These are phyloP conservation scores for Clarias magur DNA, from an alignment of 2,113 vertebrate species.

Conservation along the genomic window DNA sequence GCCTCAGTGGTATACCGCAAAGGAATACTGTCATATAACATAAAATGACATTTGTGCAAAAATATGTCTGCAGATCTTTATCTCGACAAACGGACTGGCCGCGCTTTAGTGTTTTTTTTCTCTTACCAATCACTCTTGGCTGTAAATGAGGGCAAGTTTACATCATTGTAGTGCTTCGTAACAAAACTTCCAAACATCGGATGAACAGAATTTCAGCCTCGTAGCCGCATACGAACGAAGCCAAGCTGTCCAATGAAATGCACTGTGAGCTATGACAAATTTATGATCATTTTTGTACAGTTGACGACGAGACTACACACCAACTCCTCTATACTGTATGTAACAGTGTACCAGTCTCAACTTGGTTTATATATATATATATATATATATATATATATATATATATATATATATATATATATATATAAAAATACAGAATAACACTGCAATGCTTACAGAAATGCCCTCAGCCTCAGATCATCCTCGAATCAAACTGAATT, in stretches of 20 bases:
- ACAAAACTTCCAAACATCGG: background rate
- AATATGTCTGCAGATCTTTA: constrained; percentile 42
- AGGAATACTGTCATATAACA: constrained; percentile 53
- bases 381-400: background rate
- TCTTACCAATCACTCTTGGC: background rate
- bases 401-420: too few species aligned
- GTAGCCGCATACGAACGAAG: constrained; percentile 25
- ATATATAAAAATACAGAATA: background rate
- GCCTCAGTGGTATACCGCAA: constrained; percentile 45
- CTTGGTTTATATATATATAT: background rate
- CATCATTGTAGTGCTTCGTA: constrained; percentile 43
- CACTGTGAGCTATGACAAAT: constrained; percentile 17
- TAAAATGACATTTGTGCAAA: constrained; percentile 51
- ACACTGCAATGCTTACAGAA: constrained; percentile 21
- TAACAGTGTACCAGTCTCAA: constrained; percentile 19
- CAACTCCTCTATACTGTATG: background rate
- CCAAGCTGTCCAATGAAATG: background rate
- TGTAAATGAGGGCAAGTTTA: constrained; percentile 1
- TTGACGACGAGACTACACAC: constrained; percentile 9
- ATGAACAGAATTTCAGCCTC: background rate
- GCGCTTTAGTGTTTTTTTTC: constrained; percentile 41
- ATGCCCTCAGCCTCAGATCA: constrained; percentile 6
- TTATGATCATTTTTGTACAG: constrained; percentile 33
- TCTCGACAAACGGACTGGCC: constrained; percentile 31
- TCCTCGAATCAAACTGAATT: constrained; percentile 5